Evolutionary conservation across 2,797 vertebrate species (phyloP), one percentile per base, ranked within the genome.

Genomic region (Periophthalmus magnuspinnatus): DNA sequence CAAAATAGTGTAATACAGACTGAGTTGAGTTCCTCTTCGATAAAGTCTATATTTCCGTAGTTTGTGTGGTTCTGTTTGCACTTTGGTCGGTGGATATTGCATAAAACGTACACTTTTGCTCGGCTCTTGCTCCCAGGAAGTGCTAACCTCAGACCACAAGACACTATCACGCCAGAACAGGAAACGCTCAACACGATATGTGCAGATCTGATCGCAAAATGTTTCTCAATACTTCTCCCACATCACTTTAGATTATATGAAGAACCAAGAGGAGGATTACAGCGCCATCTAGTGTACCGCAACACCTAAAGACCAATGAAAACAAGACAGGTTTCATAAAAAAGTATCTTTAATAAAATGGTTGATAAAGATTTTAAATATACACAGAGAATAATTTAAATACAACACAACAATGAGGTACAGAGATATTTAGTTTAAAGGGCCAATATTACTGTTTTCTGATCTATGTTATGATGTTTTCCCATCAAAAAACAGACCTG

Each of bases 271-370:
- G 36, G 6, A 17, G 38, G 6, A 5, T 11, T 19, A 6, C 7
- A 66, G 64, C 32, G 47, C 64, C 64, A 66, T 54, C 64, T 66
- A 19, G 1, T 54, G 64, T 6, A 32, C 0, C 5, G 38, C 9
- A 2, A 36, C 7, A n/a, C 58, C 6, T 28, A 57, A 16, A 6
- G 6, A 16, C 32, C 10, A 32, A 32, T 13, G 17, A 50, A 7
- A 50, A 19, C 50, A 52, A 52, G 19, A 52, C 2, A 21, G 6
- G 7, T 19, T 21, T 52, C 5, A 52, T 21, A 21, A 52, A 52
- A 21, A 52, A 52, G 50, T 52, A 52, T 21, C 6, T 52, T 52
- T 52, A 34, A 77, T 76, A 74, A 74, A 74, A 81, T 73, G 13
- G 69, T 14, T 78, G 11, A 64, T 1, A 33, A 0, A 64, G 1